These are phyloP conservation scores for Clarias pachynema DNA, from an alignment of 2,797 vertebrate species.

Conservation along the genomic window DNA sequence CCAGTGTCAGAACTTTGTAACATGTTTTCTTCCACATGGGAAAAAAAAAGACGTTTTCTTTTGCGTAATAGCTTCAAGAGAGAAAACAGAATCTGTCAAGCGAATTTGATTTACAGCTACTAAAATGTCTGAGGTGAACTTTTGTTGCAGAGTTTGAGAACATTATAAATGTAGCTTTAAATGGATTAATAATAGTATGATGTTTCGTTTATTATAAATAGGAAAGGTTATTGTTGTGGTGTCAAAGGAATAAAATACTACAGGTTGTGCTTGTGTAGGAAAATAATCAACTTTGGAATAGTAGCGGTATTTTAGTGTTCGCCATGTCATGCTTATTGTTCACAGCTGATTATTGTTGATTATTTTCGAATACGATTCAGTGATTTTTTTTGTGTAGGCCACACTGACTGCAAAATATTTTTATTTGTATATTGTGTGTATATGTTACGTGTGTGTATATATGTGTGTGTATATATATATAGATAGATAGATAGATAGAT, in stretches of 20 bases:
- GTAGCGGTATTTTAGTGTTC: not conserved
- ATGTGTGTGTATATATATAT: no score
- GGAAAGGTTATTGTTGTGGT: not conserved
- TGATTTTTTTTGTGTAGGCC: no score
- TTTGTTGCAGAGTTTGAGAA: not conserved
- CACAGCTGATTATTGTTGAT: not conserved
- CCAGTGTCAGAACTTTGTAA: not conserved
- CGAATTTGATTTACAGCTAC: not conserved
- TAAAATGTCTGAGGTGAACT: no score
- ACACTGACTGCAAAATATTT: not conserved
- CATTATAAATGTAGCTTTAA: not conserved
- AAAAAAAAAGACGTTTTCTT: not conserved
- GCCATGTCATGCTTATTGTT: not conserved
- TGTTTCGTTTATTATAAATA: not conserved
- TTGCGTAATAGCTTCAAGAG: not conserved
- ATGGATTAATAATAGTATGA: not conserved
- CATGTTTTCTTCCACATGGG: not conserved
- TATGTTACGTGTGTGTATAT: no score
- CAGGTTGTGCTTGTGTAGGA: not conserved
- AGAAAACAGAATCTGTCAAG: not conserved
- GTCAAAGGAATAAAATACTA: not conserved
- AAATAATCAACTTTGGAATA: not conserved
- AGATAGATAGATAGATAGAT: no score
- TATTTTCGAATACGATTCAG: not conserved
- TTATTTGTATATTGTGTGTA: no score